Evolutionary conservation across 2,888 invertebrate genomes (phyloP).

Genomic region (Marasmarcha lunaedactyla): DNA sequence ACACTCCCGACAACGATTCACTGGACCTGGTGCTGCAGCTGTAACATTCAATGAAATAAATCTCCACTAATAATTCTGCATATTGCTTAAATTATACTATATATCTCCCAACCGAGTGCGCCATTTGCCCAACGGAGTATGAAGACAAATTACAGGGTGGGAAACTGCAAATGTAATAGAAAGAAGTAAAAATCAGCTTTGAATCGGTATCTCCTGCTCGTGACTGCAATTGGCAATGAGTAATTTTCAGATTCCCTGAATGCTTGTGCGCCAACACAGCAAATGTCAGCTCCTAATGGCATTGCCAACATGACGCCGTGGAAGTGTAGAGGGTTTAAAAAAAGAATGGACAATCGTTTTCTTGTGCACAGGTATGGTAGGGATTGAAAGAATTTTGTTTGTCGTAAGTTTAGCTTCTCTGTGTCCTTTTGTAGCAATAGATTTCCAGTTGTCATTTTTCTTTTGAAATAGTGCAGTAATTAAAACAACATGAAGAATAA

Average conservation of each 20-base stretch:
- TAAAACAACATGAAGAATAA: too few relatives aligned
- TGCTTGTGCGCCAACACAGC: slow-evolving; percentile 43
- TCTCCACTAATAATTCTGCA: slow-evolving; percentile 4
- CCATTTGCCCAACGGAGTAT: slow-evolving; percentile 25
- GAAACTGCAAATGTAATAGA: slow-evolving; percentile 62
- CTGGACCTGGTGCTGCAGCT: too few relatives aligned
- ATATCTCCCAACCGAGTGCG: slow-evolving; percentile 1
- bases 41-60: slow-evolving; percentile 7
- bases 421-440: too few relatives aligned
- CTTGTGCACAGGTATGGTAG: slow-evolving; percentile 16
- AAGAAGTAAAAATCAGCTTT: slow-evolving; percentile 67
- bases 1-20: too few relatives aligned
- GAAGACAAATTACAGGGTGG: slow-evolving; percentile 57
- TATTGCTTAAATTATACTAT: slow-evolving; percentile 6
- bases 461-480: too few relatives aligned
- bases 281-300: slow-evolving; percentile 63
- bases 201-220: slow-evolving; percentile 45
- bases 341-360: slow-evolving; percentile 27
- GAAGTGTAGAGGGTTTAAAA: slow-evolving; percentile 37
- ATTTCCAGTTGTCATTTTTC: too few relatives aligned
- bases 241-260: slow-evolving; percentile 64
- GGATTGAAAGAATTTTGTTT: too few relatives aligned
- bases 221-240: slow-evolving; percentile 65
- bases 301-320: slow-evolving; percentile 47
- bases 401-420: too few relatives aligned